Percentiles rank a stretch among this genome's conserved stretches.
Conservation (phyloP, 1,140 invertebrate species). For the Drosophila kohkoa region DNA sequence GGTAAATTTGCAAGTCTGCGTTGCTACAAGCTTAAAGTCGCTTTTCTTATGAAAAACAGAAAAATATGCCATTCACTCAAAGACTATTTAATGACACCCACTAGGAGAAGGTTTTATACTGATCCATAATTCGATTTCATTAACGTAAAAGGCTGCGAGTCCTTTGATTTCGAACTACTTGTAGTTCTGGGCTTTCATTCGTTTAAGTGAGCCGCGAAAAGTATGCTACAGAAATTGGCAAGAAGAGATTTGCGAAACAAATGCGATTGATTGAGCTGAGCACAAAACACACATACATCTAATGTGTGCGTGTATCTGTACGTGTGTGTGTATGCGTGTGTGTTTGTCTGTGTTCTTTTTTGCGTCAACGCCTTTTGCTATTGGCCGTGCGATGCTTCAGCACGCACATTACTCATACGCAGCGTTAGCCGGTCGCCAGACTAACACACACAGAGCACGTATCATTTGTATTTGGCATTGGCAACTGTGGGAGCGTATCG, state of each 20-base stretch:
- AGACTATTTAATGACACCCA: neutral
- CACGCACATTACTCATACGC: slow-evolving; percentile 64
- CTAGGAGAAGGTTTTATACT: neutral
- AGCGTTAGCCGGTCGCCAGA: slow-evolving; percentile 31
- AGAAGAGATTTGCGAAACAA: slow-evolving; percentile 28
- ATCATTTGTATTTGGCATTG: slow-evolving; percentile 44
- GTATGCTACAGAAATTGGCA: slow-evolving; percentile 14
- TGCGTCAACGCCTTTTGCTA: neutral
- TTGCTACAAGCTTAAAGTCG: too few species aligned
- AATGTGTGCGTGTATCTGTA: neutral
- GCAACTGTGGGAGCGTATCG: slow-evolving; percentile 40
- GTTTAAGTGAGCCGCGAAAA: slow-evolving; percentile 10
- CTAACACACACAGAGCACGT: slow-evolving; percentile 14
- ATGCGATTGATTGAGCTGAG: slow-evolving; percentile 28
- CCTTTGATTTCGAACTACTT: neutral
- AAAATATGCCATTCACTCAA: too few species aligned
- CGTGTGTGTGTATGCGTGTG: neutral
- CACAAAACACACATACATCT: neutral
- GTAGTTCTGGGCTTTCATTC: neutral
- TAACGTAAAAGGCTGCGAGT: slow-evolving; percentile 1
- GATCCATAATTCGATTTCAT: slow-evolving; percentile 6
- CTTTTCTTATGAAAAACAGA: too few species aligned
- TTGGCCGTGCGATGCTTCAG: slow-evolving; percentile 12
- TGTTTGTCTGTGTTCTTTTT: slow-evolving; percentile 3
- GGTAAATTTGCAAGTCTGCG: too few species aligned